A percentile compares a stretch with the other conserved stretches of the same genome.
Evolutionary conservation across 2,888 invertebrate genomes (phyloP).

Genomic region (Brachyptera risi): DNA sequence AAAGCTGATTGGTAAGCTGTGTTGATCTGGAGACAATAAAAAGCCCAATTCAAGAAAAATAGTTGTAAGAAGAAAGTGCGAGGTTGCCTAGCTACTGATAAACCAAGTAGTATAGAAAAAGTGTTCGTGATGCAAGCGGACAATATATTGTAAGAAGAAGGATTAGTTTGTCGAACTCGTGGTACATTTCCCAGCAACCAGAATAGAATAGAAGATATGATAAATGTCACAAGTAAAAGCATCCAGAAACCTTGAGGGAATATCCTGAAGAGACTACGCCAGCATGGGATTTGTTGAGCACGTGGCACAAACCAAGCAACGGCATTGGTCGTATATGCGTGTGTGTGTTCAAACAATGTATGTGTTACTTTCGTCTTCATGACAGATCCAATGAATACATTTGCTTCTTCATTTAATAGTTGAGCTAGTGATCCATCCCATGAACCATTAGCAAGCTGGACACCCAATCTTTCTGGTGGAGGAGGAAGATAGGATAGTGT

Average conservation of each 20-base stretch:
- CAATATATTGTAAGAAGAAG: neutral
- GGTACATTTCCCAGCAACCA: neutral
- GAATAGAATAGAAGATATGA: neutral
- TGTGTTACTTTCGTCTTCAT: neutral
- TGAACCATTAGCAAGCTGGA: no score
- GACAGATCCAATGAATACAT: neutral
- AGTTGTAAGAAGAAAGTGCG: neutral
- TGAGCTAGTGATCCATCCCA: no score
- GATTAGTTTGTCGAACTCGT: neutral
- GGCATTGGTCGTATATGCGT: neutral
- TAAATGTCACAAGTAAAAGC: neutral
- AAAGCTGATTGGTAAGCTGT: constrained; percentile 6
- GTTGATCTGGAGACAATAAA: constrained; percentile 1
- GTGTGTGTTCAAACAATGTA: neutral
- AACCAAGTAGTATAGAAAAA: neutral
- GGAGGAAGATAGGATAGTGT: no score
- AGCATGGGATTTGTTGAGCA: neutral
- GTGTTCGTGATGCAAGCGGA: neutral
- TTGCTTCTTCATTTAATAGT: no score
- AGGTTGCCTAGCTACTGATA: neutral
- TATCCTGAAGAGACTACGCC: neutral
- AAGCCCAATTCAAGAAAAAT: neutral
- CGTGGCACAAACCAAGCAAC: neutral
- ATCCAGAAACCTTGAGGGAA: neutral
- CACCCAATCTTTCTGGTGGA: no score